Percentiles rank a stretch among this genome's conserved stretches.
These are phyloP conservation scores for Phataginus tricuspis DNA, from an alignment of 2,797 vertebrate genomes.

Conservation along the genomic window DNA sequence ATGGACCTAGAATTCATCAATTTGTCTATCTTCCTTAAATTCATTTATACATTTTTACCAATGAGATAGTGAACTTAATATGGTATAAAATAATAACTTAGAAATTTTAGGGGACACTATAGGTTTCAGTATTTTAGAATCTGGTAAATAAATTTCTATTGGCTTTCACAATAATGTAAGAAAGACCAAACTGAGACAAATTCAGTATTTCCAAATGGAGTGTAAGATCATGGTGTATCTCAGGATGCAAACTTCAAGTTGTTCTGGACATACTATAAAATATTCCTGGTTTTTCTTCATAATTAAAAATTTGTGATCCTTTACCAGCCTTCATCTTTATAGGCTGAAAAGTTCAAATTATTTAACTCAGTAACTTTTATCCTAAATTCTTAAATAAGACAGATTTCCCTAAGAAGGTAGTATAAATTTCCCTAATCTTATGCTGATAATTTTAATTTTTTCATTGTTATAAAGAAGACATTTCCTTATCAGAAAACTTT, in stretches of 20 bases:
- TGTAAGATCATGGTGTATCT: background rate
- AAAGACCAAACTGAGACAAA: conserved; percentile 6
- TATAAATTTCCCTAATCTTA: background rate
- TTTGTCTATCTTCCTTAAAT: conserved; percentile 40
- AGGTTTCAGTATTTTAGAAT: conserved; percentile 52
- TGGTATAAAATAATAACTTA: conserved; percentile 20
- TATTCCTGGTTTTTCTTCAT: background rate
- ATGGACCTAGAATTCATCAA: background rate
- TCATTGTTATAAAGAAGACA: conserved; percentile 48
- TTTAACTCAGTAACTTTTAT: conserved; percentile 16
- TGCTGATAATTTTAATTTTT: conserved; percentile 30
- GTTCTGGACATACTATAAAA: background rate
- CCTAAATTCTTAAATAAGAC: conserved; percentile 25
- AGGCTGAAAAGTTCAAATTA: conserved; percentile 19
- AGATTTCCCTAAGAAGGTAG: background rate
- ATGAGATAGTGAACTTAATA: background rate
- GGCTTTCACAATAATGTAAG: background rate
- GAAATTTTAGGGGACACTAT: background rate
- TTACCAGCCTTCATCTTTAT: conserved; percentile 23
- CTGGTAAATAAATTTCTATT: background rate
- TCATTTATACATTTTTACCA: background rate
- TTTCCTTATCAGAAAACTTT: conserved; percentile 51
- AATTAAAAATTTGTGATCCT: conserved; percentile 43
- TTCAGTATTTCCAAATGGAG: conserved; percentile 21
- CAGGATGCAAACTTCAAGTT: conserved; percentile 30